Base-by-base conservation (phyloP, 2,888 invertebrate genomes). In the Ectemnius continuus region DNA sequence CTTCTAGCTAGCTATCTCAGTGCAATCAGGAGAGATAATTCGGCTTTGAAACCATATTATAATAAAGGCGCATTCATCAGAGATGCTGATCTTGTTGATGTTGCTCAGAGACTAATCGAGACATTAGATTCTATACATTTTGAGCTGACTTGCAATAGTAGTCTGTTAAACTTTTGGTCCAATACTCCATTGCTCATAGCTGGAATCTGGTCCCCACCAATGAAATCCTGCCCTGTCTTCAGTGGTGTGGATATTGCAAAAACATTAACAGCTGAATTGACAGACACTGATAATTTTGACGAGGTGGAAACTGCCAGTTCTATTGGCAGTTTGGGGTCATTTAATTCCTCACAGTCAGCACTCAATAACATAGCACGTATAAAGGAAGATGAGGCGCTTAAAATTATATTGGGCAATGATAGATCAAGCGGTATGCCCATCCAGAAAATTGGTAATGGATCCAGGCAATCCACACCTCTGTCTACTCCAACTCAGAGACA, bases 91-190 rank as follows among this genome's bases (percentile, higher is more conserved):
- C 93, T 95, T 64, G 92, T 97, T 66, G 96, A 97, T 87, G 94
- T 96, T 2, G 94, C 96, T 0, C 94, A 95, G 83, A 94, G 94
- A 85, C 92, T 96, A 6, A 91, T 97, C 69, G 95, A 96, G 88
- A 96, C 95, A 18, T 91, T 97, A 48, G 96, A 97, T 88, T 83
- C 89, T 14, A 87, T 92, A 28, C 85, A 70, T 23, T 91, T 91
- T 61, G 83, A 89, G 18, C 61, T 91, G 0, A 93, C 94, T 11
- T 94, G 94, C 84, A 93, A 95, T 75, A 93, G 94, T 66, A 97
- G 97, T 88, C 92, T 98, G 26, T 91, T 98, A 0, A 98, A 98
- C 91, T 94, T 94, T 68, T 99, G 98, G 98, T 95, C 96, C 0
- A 94, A 95, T 84, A 94, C 95, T 56, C 95, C 98, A 0, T 91